Conservation (phyloP, 1,140 invertebrate species). For the Hyphantria cunea region DNA sequence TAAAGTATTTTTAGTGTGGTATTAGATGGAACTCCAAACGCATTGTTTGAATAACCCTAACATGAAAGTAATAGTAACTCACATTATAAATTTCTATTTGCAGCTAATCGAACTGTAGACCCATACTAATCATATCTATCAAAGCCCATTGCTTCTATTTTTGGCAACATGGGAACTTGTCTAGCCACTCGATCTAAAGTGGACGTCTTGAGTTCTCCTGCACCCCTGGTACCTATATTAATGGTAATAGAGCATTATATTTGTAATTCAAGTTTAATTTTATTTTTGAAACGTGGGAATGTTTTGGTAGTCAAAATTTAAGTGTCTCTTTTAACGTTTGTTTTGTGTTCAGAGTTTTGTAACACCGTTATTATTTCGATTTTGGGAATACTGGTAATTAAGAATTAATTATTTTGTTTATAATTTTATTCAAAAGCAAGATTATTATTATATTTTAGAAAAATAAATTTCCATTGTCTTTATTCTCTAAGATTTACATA, state of each 20-base stretch:
- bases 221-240: conserved; percentile 1
- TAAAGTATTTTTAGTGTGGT: no score
- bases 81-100: neutral
- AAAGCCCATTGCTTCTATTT: conserved; percentile 16
- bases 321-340: conserved; percentile 11
- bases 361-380: neutral
- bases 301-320: conserved; percentile 22
- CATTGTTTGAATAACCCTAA: no score
- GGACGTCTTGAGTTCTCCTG: conserved; percentile 20
- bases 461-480: no score
- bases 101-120: neutral
- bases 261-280: conserved; percentile 24
- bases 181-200: conserved; percentile 26
- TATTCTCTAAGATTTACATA: no score
- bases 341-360: conserved; percentile 4
- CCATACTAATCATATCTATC: conserved; percentile 15
- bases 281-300: conserved; percentile 30
- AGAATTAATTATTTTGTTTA: neutral
- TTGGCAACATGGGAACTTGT: conserved; percentile 29
- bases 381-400: neutral
- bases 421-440: no score
- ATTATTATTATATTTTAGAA: no score
- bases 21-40: no score
- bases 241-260: conserved; percentile 18
- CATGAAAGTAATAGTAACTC: no score